These are phyloP conservation scores for Zaprionus bogoriensis DNA, from an alignment of 2,888 invertebrate genomes.

Conservation along the genomic window DNA sequence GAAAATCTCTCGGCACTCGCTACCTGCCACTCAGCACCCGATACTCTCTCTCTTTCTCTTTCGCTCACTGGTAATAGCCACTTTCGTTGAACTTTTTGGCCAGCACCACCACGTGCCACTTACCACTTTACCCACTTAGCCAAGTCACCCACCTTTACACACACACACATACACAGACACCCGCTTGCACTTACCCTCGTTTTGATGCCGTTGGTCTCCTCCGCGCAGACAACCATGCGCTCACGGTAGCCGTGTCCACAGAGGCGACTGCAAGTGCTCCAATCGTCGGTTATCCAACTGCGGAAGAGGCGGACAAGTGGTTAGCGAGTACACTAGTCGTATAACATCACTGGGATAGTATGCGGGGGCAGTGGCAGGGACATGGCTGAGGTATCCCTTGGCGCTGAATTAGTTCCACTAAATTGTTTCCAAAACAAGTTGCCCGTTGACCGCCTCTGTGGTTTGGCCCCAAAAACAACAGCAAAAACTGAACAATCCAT, in stretches of 20 bases:
- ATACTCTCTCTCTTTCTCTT: too few species aligned
- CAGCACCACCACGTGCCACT: background rate
- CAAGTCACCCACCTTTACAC: too few species aligned
- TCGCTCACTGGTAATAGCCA: conserved; percentile 52
- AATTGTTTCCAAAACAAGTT: conserved; percentile 53
- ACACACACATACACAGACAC: too few species aligned
- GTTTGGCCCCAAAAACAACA: conserved; percentile 15
- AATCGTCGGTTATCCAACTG: conserved; percentile 95
- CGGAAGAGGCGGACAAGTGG: conserved; percentile 63
- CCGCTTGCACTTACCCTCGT: conserved; percentile 85
- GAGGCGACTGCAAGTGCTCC: conserved; percentile 93
- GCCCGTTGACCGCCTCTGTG: conserved; percentile 49
- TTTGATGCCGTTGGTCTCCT: conserved; percentile 91
- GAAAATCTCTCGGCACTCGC: background rate
- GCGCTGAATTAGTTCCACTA: conserved; percentile 51
- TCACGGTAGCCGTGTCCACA: conserved; percentile 94
- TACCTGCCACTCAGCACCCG: background rate
- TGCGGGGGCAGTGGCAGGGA: background rate
- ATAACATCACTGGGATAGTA: too few species aligned
- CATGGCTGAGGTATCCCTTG: conserved; percentile 27
- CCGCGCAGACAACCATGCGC: conserved; percentile 92
- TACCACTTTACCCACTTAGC: conserved; percentile 4
- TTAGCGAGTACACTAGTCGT: conserved; percentile 35
- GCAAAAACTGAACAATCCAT: background rate
- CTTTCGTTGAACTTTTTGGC: conserved; percentile 38